phyloP scores from a whole-genome alignment of 2,888 invertebrate species.

The Eupithecia tripunctaria region DNA sequence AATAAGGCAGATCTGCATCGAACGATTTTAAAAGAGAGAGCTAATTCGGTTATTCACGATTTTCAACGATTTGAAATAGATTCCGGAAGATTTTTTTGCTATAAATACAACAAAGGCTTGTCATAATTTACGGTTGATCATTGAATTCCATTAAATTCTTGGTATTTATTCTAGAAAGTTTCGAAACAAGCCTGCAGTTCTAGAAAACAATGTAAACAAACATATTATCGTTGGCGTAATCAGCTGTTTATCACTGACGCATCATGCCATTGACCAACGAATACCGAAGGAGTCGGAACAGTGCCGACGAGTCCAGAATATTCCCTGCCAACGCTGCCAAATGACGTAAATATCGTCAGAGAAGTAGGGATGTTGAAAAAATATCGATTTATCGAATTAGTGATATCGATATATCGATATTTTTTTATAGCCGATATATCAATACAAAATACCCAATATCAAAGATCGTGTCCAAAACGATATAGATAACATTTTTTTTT shows the following conservation, averaged over 20 bases:
- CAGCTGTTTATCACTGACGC: slow-evolving; percentile 1
- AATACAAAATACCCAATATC: too few species aligned
- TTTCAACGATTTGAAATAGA: background rate
- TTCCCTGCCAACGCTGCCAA: slow-evolving; percentile 21
- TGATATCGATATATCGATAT: too few species aligned
- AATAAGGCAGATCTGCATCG: background rate
- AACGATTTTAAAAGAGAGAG: background rate
- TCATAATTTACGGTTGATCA: background rate
- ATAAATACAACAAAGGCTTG: background rate
- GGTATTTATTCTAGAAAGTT: background rate
- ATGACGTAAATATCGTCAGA: slow-evolving; percentile 20
- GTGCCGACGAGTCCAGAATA: slow-evolving; percentile 28
- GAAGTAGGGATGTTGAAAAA: too few species aligned
- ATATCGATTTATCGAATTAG: too few species aligned
- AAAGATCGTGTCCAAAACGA: too few species aligned
- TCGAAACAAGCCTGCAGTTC: background rate
- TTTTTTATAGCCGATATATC: too few species aligned
- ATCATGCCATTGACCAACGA: background rate
- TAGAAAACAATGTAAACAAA: slow-evolving; percentile 9
- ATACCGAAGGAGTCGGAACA: slow-evolving; percentile 15
- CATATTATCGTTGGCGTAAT: background rate
- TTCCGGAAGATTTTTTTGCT: background rate
- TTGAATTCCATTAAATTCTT: background rate
- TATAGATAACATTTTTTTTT: too few species aligned
- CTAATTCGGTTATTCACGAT: background rate